Evolutionary conservation across 2,888 invertebrate species (phyloP).

Genomic region (Yponomeuta malinellus): DNA sequence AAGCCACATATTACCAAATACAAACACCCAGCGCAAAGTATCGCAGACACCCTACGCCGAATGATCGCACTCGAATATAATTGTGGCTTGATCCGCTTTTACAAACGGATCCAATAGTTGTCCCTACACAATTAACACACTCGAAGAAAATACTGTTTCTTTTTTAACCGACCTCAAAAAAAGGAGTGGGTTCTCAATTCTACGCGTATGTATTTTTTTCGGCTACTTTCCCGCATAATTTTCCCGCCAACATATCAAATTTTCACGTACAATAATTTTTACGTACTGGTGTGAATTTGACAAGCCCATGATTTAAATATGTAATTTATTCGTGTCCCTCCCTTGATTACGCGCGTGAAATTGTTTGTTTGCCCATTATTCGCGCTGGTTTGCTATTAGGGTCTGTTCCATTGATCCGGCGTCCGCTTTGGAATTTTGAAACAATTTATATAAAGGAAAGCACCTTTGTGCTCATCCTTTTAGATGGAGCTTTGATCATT

Average conservation of each 20-base stretch:
- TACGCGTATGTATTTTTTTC: too few relatives aligned
- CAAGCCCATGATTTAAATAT: neutral
- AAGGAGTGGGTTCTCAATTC: too few relatives aligned
- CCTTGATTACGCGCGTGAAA: neutral
- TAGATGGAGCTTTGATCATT: neutral
- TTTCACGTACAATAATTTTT: neutral
- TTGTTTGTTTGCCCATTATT: neutral
- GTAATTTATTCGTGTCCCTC: neutral
- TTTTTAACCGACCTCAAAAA: neutral
- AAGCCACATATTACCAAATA: too few relatives aligned
- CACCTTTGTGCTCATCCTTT: neutral
- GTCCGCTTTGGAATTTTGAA: neutral
- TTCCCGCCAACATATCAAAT: neutral
- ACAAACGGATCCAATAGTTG: too few relatives aligned
- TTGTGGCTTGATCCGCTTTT: too few relatives aligned
- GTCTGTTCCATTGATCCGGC: neutral
- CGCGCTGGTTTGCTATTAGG: neutral
- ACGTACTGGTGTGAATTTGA: neutral
- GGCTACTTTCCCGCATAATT: too few relatives aligned
- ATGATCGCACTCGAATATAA: too few relatives aligned
- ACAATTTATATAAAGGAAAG: neutral
- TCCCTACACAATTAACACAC: too few relatives aligned
- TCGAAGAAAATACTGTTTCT: neutral
- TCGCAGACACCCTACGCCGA: too few relatives aligned
- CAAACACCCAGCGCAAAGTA: too few relatives aligned